Evolutionary conservation across 2,113 vertebrate species (phyloP), one percentile per base, ranked within the genome.

Genomic region (Carlito syrichta): DNA sequence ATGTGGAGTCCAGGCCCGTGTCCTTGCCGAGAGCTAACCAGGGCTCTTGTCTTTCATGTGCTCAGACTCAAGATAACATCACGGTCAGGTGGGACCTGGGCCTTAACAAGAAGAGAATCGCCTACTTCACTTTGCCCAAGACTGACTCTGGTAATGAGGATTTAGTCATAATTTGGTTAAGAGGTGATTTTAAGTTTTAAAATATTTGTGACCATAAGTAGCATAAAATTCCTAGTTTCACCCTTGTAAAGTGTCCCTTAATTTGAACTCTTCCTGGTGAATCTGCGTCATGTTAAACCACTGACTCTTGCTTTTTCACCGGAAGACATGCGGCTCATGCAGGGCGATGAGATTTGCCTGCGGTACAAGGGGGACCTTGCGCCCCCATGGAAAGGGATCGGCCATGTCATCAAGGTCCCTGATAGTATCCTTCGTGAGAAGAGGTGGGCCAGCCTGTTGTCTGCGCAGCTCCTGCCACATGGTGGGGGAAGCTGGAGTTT

Each of bases 51-150:
- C 95, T 97, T 92, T 68, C 96, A 69, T 97, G 6, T 91, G 63
- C 40, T 88, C 98, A 99, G 99, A 99, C 99, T 96, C 99, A 99
- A 98, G 99, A 99, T 98, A 99, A 99, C 99, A 99, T 99, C 98
- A 99, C 99, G 20, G 99, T 99, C 98, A 99, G 99, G 98, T 99
- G 99, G 99, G 99, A 99, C 98, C 99, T 99, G 98, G 99, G 99
- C 94, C 99, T 99, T 98, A 99, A 99, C 99, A 99, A 99, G 99
- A 99, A 99, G 98, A 99, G 99, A 98, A 99, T 99, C 98, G 99
- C 99, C 96, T 99, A 99, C 98, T 99, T 99, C 99, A 99, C 99
- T 86, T 98, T 99, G 98, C 99, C 99, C 98, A 99, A 99, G 99
- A 99, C 99, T 89, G 99, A 99, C 97, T 99, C 99, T 99, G 99